These are phyloP conservation scores for Ostrea edulis DNA, from an alignment of 1,140 invertebrate species.

Conservation along the genomic window DNA sequence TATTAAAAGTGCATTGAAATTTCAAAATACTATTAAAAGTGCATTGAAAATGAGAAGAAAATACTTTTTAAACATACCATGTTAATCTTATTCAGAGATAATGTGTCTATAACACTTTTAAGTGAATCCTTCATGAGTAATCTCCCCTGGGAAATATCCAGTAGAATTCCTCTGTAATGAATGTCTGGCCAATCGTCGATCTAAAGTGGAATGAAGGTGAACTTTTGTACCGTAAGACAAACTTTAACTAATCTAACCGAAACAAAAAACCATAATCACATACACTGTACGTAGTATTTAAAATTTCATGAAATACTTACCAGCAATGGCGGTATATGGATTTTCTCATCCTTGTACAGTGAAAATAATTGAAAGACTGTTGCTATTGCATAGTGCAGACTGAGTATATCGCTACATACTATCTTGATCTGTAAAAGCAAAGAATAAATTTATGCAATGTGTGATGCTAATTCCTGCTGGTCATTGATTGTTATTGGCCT, in stretches of 20 bases:
- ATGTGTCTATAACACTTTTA: slow-evolving; percentile 4
- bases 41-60: not conserved
- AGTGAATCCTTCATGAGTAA: slow-evolving; percentile 78
- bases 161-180: slow-evolving; percentile 82
- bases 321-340: slow-evolving; percentile 81
- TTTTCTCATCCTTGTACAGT: slow-evolving; percentile 79
- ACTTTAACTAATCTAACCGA: not conserved
- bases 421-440: slow-evolving; percentile 81
- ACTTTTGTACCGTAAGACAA: not conserved
- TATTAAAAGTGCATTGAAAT: not conserved
- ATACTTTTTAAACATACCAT: slow-evolving; percentile 36
- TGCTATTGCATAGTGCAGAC: slow-evolving; percentile 83
- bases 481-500: no score
- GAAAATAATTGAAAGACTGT: slow-evolving; percentile 84
- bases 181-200: slow-evolving; percentile 85
- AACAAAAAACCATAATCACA: not conserved
- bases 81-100: slow-evolving; percentile 41
- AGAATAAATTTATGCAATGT: not conserved
- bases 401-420: slow-evolving; percentile 81
- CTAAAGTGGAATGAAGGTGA: slow-evolving; percentile 62
- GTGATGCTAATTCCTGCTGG: not conserved
- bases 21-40: not conserved
- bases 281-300: not conserved
- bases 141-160: slow-evolving; percentile 84
- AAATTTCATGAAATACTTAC: slow-evolving; percentile 60